Evolutionary conservation across 2,888 invertebrate genomes (phyloP).

Genomic region (Epiperipatus broadwayi): DNA sequence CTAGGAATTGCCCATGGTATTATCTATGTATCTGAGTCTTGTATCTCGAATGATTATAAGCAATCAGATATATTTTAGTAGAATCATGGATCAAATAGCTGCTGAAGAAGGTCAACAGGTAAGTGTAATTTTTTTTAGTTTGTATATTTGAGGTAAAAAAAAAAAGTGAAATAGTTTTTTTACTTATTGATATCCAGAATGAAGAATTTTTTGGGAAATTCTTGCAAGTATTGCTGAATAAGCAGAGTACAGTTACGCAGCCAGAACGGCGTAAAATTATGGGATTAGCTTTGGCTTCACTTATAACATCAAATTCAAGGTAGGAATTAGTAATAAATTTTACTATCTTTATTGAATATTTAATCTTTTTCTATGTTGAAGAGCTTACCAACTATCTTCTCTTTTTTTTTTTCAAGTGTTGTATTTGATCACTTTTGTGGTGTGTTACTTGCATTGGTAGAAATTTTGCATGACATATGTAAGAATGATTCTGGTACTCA

Average conservation of each 20-base stretch:
- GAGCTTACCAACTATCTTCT: too few relatives aligned
- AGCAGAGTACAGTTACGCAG: slow-evolving; percentile 55
- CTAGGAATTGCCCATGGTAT: slow-evolving; percentile 48
- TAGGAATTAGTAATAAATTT: too few relatives aligned
- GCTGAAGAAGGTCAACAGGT: slow-evolving; percentile 22
- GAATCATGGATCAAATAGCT: slow-evolving; percentile 23
- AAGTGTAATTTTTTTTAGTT: slow-evolving; percentile 15
- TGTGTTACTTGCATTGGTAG: slow-evolving; percentile 51
- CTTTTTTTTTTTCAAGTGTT: slow-evolving; percentile 38
- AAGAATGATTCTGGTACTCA: slow-evolving; percentile 41
- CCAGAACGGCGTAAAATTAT: slow-evolving; percentile 62
- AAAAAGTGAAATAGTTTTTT: slow-evolving; percentile 19
- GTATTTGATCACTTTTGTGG: slow-evolving; percentile 50
- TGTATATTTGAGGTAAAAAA: slow-evolving; percentile 7
- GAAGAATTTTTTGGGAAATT: slow-evolving; percentile 20
- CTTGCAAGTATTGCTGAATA: slow-evolving; percentile 54
- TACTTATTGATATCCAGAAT: slow-evolving; percentile 20
- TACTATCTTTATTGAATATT: too few relatives aligned
- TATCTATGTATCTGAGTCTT: slow-evolving; percentile 56
- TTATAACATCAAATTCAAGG: slow-evolving; percentile 25
- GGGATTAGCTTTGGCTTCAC: slow-evolving; percentile 38
- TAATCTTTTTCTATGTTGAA: too few relatives aligned
- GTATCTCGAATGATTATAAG: slow-evolving; percentile 48
- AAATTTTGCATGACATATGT: slow-evolving; percentile 58
- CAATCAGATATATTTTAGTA: slow-evolving; percentile 25